Conservation (phyloP, 2,113 vertebrate genomes). For the Loxodonta africana region DNA sequence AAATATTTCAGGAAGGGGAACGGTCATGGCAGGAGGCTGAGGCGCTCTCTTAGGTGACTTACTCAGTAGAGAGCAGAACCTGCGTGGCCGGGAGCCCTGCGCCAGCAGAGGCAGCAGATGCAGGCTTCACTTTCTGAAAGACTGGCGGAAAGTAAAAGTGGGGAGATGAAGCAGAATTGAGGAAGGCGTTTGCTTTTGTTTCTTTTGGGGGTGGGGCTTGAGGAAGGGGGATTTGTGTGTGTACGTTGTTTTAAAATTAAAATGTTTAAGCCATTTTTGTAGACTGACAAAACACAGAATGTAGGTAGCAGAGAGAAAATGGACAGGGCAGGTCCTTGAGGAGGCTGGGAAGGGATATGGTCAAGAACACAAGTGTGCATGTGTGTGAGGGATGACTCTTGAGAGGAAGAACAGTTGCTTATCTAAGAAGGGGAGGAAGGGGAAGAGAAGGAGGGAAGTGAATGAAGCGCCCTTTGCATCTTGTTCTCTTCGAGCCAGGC, state of each 20-base stretch:
- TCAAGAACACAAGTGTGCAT: background rate
- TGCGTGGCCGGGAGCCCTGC: accelerated
- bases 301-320: background rate
- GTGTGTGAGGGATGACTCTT: background rate
- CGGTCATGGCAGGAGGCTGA: background rate
- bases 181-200: background rate
- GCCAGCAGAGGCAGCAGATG: background rate
- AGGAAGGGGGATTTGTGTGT: background rate
- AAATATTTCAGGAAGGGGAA: background rate
- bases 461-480: background rate
- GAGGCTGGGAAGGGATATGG: background rate
- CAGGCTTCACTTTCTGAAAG: background rate
- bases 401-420: background rate
- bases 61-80: background rate
- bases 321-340: background rate
- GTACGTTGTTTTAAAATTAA: background rate
- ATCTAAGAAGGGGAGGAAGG: background rate
- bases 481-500: background rate
- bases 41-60: accelerated
- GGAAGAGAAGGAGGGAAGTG: background rate
- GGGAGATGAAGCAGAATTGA: background rate
- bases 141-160: background rate
- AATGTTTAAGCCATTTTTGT: background rate
- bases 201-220: background rate
- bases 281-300: background rate